Conservation (phyloP, 2,888 invertebrate species). For the Notodonta ziczac region DNA sequence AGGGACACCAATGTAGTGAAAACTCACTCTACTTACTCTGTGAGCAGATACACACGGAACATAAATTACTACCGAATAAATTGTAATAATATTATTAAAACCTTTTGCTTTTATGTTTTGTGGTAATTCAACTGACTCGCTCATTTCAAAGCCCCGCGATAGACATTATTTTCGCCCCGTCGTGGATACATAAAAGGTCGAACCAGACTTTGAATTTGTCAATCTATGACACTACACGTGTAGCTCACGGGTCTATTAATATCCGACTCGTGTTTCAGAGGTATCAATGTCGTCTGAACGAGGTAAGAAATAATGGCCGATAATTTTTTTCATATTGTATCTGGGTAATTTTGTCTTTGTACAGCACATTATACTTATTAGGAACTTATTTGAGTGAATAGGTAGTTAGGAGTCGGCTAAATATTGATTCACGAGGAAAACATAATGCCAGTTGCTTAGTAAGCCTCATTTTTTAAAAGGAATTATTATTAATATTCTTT, state of each 20-base stretch:
- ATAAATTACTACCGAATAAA: too few species aligned
- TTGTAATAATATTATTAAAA: too few species aligned
- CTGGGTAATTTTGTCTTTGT: neutral
- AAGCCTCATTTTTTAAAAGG: too few species aligned
- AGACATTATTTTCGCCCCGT: constrained; percentile 33
- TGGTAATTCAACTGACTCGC: neutral
- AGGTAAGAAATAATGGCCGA: constrained; percentile 1
- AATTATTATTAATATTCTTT: too few species aligned
- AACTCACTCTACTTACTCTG: too few species aligned
- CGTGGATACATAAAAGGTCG: constrained; percentile 51
- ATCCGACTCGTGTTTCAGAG: constrained; percentile 29
- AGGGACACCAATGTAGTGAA: too few species aligned
- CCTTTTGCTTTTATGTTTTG: too few species aligned
- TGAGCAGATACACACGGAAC: too few species aligned
- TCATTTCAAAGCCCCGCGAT: constrained; percentile 16
- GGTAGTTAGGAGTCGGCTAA: neutral
- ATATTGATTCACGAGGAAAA: neutral
- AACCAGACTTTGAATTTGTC: constrained; percentile 46
- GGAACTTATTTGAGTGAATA: neutral
- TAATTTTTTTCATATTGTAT: constrained; percentile 4
- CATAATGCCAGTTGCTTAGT: neutral
- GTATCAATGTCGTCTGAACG: constrained; percentile 21
- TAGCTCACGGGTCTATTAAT: constrained; percentile 30
- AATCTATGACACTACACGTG: constrained; percentile 53
- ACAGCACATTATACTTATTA: neutral